phyloP scores from a whole-genome alignment of 1,140 invertebrate genomes.

The Zaprionus vittiger region DNA sequence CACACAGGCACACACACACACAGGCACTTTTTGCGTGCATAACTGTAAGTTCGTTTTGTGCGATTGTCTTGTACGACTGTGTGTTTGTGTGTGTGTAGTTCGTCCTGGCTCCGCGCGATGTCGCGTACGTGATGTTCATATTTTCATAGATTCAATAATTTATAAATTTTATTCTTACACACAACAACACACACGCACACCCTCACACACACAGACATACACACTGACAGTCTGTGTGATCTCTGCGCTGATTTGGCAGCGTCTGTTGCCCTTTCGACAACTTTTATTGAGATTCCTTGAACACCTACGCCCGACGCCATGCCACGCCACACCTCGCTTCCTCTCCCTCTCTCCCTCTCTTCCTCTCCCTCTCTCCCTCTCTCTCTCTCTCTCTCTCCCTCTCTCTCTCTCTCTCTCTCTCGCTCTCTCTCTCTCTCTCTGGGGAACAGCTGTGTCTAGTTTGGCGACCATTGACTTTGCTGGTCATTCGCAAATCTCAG shows the following conservation, averaged over 20 bases:
- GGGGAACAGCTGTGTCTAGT: neutral
- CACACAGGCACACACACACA: conserved; percentile 16
- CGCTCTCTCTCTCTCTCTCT: neutral
- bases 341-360: too few species aligned
- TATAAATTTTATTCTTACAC: conserved; percentile 73
- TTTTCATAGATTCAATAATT: conserved; percentile 83
- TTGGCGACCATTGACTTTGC: conserved; percentile 10
- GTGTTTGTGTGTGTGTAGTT: conserved; percentile 52
- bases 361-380: neutral
- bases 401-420: neutral
- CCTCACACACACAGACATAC: conserved; percentile 32
- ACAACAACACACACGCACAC: conserved; percentile 34
- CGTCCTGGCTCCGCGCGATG: conserved; percentile 17
- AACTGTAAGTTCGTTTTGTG: conserved; percentile 69
- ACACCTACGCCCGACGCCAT: conserved; percentile 14
- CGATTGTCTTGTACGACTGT: conserved; percentile 58
- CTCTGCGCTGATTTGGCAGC: conserved; percentile 67
- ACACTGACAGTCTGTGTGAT: conserved; percentile 28
- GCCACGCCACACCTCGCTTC: too few species aligned
- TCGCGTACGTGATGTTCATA: conserved; percentile 79
- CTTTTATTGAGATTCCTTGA: conserved; percentile 73
- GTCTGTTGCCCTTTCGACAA: conserved; percentile 48
- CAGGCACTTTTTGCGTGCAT: conserved; percentile 52
- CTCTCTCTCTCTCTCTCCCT: neutral
- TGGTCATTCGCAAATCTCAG: conserved; percentile 15